Conservation (phyloP, 2,888 invertebrate species). For the Torymus texanus region DNA sequence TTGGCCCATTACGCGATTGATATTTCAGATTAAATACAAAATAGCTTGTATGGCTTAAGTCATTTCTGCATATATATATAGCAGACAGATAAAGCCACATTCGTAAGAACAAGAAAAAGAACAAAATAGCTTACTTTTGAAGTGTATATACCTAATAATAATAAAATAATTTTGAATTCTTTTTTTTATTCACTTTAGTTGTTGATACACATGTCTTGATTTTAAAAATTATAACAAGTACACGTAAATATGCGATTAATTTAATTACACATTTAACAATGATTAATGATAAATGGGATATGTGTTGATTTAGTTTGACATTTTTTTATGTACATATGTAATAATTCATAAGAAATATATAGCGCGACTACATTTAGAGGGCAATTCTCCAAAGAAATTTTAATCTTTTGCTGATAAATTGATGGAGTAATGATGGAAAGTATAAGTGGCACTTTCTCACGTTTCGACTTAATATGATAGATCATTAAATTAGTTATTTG, state of each 20-base stretch:
- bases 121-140: no score
- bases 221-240: conserved; percentile 16
- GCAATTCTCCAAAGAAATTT: no score
- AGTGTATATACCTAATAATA: no score
- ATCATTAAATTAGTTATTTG: conserved; percentile 35
- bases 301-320: conserved; percentile 4
- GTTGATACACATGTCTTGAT: conserved; percentile 9
- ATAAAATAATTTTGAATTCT: no score
- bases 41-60: no score
- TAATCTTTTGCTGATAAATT: no score
- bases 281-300: conserved; percentile 37
- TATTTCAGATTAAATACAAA: no score
- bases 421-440: not conserved
- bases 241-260: no score
- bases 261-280: conserved; percentile 12
- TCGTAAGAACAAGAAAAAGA: no score
- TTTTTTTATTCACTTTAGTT: not conserved
- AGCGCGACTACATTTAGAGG: not conserved
- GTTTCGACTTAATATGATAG: not conserved
- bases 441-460: not conserved
- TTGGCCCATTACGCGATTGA: no score
- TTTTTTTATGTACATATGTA: conserved; percentile 6
- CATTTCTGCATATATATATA: no score
- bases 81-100: no score
- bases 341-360: conserved; percentile 15